Conservation (phyloP, 2,888 invertebrate species). For the Actias luna region DNA sequence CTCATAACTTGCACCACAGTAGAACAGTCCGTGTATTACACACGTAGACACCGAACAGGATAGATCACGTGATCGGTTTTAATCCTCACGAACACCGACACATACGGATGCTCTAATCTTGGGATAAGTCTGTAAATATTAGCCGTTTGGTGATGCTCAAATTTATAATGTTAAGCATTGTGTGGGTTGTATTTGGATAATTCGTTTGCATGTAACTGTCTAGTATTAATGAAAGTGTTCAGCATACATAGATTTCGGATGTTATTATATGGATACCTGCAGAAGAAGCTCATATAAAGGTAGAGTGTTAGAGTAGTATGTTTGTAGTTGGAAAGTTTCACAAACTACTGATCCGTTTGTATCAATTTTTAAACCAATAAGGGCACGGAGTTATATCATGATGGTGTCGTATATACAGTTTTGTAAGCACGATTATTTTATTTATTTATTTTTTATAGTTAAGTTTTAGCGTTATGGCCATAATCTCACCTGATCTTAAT, state of each 20-base stretch:
- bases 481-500: no score
- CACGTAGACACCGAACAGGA: slow-evolving; percentile 61
- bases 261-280: no score
- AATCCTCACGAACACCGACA: slow-evolving; percentile 56
- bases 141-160: slow-evolving; percentile 12
- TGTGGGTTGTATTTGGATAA: neutral
- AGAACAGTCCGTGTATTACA: slow-evolving; percentile 57
- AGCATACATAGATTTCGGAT: neutral
- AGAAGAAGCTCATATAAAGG: no score
- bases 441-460: no score
- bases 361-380: no score
- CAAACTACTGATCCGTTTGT: no score
- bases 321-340: no score
- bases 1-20: slow-evolving; percentile 33
- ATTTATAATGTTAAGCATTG: slow-evolving; percentile 1
- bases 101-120: slow-evolving; percentile 59
- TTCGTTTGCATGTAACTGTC: neutral
- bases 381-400: no score
- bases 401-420: no score
- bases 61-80: slow-evolving; percentile 64
- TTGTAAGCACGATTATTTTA: no score
- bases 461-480: no score
- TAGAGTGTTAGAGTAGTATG: no score
- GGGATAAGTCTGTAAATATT: slow-evolving; percentile 67
- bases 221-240: neutral